Percentiles rank a stretch among this genome's conserved stretches.
Conservation (phyloP, 2,797 vertebrate genomes). For the Gymnothorax javanicus region DNA sequence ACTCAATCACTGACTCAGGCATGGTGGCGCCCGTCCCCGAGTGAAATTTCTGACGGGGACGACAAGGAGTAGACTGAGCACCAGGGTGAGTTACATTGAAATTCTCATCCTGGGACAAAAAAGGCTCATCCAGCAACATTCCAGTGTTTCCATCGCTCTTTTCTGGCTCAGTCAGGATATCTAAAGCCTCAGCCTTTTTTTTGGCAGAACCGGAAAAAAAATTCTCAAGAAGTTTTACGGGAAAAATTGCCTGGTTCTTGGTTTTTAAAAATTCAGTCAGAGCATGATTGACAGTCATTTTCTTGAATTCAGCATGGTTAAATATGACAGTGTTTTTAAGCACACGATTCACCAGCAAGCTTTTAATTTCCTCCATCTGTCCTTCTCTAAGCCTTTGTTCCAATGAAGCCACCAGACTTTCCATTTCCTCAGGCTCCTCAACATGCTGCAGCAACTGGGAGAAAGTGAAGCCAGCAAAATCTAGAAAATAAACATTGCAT, state of each 20-base stretch:
- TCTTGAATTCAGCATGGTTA: neutral
- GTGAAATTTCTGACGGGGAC: no score
- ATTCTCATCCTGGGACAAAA: no score
- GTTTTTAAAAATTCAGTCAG: neutral
- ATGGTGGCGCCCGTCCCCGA: neutral
- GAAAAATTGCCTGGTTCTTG: neutral
- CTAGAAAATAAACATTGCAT: slow-evolving; percentile 1
- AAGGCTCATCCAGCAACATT: neutral
- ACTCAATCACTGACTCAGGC: neutral
- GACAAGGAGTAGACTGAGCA: no score
- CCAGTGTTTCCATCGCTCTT: no score
- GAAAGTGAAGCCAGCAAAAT: neutral
- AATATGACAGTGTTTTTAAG: neutral
- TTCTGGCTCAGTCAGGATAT: neutral
- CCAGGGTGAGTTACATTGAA: no score
- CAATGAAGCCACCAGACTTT: neutral
- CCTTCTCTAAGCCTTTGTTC: neutral
- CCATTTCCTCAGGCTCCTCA: neutral
- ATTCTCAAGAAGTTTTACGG: neutral
- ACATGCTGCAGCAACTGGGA: neutral
- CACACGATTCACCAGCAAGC: neutral
- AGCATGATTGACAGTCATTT: neutral
- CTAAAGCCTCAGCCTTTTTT: no score
- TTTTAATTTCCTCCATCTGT: neutral
- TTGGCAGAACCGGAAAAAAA: neutral